Base-by-base conservation (phyloP, 2,888 invertebrate species). In the Trichogramma evanescens region DNA sequence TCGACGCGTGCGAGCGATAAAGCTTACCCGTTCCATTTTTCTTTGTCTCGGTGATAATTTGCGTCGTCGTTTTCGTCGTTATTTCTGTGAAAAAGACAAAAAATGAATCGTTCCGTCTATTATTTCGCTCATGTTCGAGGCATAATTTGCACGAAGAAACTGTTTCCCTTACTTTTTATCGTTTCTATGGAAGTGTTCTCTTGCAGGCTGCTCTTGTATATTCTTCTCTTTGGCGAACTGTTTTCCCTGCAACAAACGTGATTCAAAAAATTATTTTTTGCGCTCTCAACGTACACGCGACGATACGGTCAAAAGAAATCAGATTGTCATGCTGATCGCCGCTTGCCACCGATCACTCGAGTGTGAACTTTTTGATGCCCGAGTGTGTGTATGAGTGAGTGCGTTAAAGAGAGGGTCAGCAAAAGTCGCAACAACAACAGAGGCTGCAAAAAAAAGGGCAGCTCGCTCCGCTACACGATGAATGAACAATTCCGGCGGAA, bases 141-240 rank as follows among this genome's bases (percentile, higher is more conserved):
- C 39, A 58, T 57, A 61, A 49, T 46, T 26, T 26, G 26, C 26
- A 26, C 2, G 3, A 26, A 26, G 26, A 26, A 26, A 26, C 1
- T 26, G 26, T 13, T 2, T 59, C 54, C 72, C 79, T 79, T 74
- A 82, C 81, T 79, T 71, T 78, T 80, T 10, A 80, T 68, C 38
- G 79, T 80, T 70, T 82, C 81, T 63, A 79, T 78, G 8, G 78
- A 77, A 5, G 77, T 78, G 69, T 80, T 81, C 64, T 79, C 78
- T 41, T 80, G 81, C 43, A 80, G 75, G 44, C 80, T 76, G 63
- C 80, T 79, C 64, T 75, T 76, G 66, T 77, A 77, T 58, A 77
- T 76, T 65, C 78, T 73, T 68, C 82, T 74, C 71, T 82, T 82
- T 7, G 87, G 87, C 54, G 88, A 87, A 72, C 83, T 82, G 70